phyloP scores from a whole-genome alignment of 2,797 vertebrate species.

The Craterocephalus amniculus region DNA sequence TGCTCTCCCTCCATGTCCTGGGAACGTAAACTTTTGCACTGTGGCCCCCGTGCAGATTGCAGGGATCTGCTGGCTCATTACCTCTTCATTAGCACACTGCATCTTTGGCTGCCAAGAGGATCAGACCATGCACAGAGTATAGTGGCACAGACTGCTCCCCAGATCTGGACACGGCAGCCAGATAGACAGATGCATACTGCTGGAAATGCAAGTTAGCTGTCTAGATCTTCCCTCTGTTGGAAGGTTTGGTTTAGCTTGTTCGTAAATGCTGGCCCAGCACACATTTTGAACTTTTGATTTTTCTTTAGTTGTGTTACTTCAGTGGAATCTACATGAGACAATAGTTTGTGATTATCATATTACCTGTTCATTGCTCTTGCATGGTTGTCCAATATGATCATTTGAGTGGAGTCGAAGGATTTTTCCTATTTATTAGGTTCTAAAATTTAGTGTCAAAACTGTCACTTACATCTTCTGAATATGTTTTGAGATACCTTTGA shows the following conservation, averaged over 20 bases:
- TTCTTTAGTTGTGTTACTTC: slow-evolving; percentile 17
- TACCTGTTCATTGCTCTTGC: slow-evolving; percentile 63
- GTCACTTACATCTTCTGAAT: slow-evolving; percentile 77
- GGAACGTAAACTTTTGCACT: slow-evolving; percentile 89
- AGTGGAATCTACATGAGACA: slow-evolving; percentile 18
- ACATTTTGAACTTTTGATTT: slow-evolving; percentile 38
- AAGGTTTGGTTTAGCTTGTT: slow-evolving; percentile 15
- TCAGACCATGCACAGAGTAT: slow-evolving; percentile 65
- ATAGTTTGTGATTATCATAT: slow-evolving; percentile 44
- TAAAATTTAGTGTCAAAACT: slow-evolving; percentile 79
- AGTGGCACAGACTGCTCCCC: slow-evolving; percentile 60
- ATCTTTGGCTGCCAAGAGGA: slow-evolving; percentile 72
- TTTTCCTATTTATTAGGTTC: slow-evolving; percentile 62
- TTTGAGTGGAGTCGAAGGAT: slow-evolving; percentile 45
- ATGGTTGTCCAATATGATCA: slow-evolving; percentile 73
- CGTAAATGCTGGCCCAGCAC: slow-evolving; percentile 32
- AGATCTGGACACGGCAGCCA: slow-evolving; percentile 61
- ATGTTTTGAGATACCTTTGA: slow-evolving; percentile 81
- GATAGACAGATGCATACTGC: slow-evolving; percentile 59
- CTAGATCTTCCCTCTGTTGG: slow-evolving; percentile 22
- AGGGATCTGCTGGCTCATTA: slow-evolving; percentile 79
- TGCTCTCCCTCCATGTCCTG: slow-evolving; percentile 83
- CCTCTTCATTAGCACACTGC: slow-evolving; percentile 79
- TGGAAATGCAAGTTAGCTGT: slow-evolving; percentile 42
- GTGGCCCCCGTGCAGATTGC: slow-evolving; percentile 77